Conservation (phyloP, 2,888 invertebrate species). For the Apodemia duryi region DNA sequence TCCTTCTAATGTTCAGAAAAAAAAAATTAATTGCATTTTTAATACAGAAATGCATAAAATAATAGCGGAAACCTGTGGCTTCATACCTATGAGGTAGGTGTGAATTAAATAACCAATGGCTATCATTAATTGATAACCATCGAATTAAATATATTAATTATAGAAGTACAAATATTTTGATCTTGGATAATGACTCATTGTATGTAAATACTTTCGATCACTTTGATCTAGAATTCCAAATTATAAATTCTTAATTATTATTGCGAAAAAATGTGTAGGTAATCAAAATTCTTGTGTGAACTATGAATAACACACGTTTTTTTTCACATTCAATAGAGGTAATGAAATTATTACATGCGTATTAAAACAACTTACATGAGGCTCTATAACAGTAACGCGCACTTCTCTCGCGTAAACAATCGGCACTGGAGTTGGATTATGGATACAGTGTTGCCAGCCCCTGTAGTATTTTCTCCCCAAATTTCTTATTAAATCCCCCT, state of each 20-base stretch:
- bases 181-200: background rate
- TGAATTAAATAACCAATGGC: too few species aligned
- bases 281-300: background rate
- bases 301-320: background rate
- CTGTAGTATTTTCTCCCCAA: too few species aligned
- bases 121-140: too few species aligned
- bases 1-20: too few species aligned
- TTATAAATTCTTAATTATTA: background rate
- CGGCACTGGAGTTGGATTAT: background rate
- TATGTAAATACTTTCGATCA: background rate
- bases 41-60: too few species aligned
- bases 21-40: too few species aligned
- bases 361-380: conserved; percentile 33
- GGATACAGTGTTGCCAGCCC: too few species aligned
- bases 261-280: background rate
- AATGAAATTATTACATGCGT: conserved; percentile 2
- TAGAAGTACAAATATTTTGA: background rate
- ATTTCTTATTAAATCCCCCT: too few species aligned
- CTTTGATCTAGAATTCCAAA: background rate
- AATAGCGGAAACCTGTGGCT: too few species aligned
- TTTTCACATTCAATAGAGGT: background rate
- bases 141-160: too few species aligned
- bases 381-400: conserved; percentile 27
- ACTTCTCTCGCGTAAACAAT: conserved; percentile 27
- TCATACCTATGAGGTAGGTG: too few species aligned